Conservation (phyloP, 2,113 vertebrate species). For the Tapirus terrestris region DNA sequence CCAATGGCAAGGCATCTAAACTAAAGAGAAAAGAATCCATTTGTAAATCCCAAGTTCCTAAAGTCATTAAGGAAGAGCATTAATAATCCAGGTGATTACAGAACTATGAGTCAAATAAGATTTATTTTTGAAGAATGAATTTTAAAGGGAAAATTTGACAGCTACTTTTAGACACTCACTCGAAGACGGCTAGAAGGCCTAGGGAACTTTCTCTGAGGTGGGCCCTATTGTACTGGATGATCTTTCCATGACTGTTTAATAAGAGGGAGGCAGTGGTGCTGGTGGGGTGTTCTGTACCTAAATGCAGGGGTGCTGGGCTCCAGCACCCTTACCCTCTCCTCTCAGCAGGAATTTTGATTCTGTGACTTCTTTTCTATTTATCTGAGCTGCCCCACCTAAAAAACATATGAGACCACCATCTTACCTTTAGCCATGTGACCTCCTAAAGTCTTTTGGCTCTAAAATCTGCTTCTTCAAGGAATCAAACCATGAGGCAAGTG, state of each 20-base stretch:
- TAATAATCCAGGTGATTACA: too few relatives aligned
- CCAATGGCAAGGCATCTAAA: not conserved
- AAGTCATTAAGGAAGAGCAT: not conserved
- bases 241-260: accelerated
- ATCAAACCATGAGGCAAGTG: not conserved
- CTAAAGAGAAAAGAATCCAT: not conserved
- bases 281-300: not conserved
- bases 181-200: not conserved
- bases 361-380: not conserved
- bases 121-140: not conserved
- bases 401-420: not conserved
- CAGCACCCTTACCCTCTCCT: not conserved
- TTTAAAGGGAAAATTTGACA: too few relatives aligned
- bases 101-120: not conserved
- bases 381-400: not conserved
- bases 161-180: not conserved
- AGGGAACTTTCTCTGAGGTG: accelerated
- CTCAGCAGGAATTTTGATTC: not conserved
- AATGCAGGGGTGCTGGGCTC: too few relatives aligned
- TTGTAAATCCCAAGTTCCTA: not conserved
- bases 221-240: not conserved
- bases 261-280: too few relatives aligned
- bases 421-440: not conserved
- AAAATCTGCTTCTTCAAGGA: not conserved
- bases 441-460: not conserved